Base-by-base conservation (phyloP, 1,140 invertebrate species). In the Drosophila kohkoa region DNA sequence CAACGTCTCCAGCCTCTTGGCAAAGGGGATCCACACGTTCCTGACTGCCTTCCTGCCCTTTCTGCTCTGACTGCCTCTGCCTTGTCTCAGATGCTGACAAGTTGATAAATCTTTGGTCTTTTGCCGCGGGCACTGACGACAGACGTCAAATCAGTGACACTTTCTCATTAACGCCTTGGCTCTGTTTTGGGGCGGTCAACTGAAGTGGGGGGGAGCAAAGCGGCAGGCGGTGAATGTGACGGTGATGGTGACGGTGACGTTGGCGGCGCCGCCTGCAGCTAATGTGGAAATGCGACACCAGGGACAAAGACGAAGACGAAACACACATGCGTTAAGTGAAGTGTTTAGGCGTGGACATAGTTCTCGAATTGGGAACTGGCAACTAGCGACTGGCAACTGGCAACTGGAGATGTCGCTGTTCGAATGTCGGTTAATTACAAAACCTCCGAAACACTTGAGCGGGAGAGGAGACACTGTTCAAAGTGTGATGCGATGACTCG, bases 361-460 rank as follows among this genome's bases (percentile, higher is more conserved):
- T 28, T n/a, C 20, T 41, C 13, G 10, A 35, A 11, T 43, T 43
- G 20, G 32, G 32, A 16, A 5, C 35, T 45, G 25, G 48, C n/a
- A n/a, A n/a, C n/a, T n/a, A n/a, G n/a, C n/a, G n/a, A n/a, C n/a
- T n/a, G n/a, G n/a, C 55, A 58, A 70, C 74, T 62, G 43, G 48
- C 55, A 66, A 70, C 74, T 62, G 58, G 48, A 66, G 64, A 67
- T 62, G 48, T 59, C 3, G 67, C 46, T 89, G 86, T 85, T 79
- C 77, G 49, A 90, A 90, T 79, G 86, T 90, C 86, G 86, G 86
- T 90, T 90, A 90, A 90, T 90, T 90, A 90, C 86, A 90, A 86
- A 75, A 76, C 66, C 67, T 5, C 72, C 62, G 52, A 77, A 77
- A 63, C 75, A 77, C 75, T 77, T 74, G 75, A 74, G 20, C 3